Base-by-base conservation (phyloP, 2,888 invertebrate genomes). In the Amphipoea oculea region DNA sequence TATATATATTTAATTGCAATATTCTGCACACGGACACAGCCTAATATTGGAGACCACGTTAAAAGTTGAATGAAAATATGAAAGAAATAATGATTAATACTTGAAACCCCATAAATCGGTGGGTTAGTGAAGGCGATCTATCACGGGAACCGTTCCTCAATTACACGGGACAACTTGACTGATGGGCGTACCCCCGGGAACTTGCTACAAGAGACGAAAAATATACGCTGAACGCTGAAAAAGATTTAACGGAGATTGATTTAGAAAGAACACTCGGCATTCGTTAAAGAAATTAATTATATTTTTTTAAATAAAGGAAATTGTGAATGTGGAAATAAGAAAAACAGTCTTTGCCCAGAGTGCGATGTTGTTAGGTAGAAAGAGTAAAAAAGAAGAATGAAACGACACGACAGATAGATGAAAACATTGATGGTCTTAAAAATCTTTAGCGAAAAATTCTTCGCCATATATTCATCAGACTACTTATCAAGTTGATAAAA, bases 151-250 rank as follows among this genome's bases (percentile, higher is more conserved):
- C 69, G 66, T 75, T 88, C 79, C 82, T 84, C 88, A 84, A 89
- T 88, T 88, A 88, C 84, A 74, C 66, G 80, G 73, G 89, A 84
- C 87, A 81, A 82, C 82, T 80, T 84, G 90, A 88, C 85, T 83
- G 90, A 90, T 90, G 79, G 60, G 75, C 73, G 75, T 57, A 29
- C 78, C 68, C 78, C 67, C 65, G 57, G 79, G 75, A 74, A 79
- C 79, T 79, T 78, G 79, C 73, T 71, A 74, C 63, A 36, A n/a
- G 72, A 51, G 42, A 68, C 78, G 67, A 74, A 73, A 75, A 80
- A 77, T 73, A 72, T 63, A 65, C 51, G 36, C 51, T 72, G 42
- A 29, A 45, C 29, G 57, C 60, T 42, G 57, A 65, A 82, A 73
- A 83, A 78, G 42, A 71, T 76, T 77, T 76, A 68, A 68, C 77